Evolutionary conservation across 2,113 vertebrate genomes (phyloP), one percentile per base, ranked within the genome.

Genomic region (Rattus rattus): DNA sequence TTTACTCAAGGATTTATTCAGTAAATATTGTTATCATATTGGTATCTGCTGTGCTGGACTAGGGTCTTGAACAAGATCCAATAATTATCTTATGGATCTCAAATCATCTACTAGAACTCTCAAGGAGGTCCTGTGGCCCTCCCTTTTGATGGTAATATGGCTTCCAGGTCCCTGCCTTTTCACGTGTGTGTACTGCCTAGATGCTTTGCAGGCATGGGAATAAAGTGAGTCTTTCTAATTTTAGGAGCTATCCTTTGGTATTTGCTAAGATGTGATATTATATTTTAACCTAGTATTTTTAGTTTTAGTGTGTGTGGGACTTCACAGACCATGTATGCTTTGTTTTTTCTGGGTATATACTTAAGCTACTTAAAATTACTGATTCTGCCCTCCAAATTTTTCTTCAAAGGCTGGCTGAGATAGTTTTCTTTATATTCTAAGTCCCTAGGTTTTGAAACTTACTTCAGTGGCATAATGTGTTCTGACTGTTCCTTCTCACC

Each of bases 241-340:
- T 95, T 92, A 94, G 36, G 61, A 96, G 72, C 17, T 65, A 61
- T 72, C 12, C 72, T 96, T 87, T 95, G 63, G 86, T 97, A 84
- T 63, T 30, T 95, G 63, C 75, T 75, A 24, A 96, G 61, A 81
- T 91, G 5, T 16, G 54, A 65, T 75, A 93, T 89, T 93, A 17
- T 36, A 65, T 91, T 96, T 94, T 47, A 97, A 22, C 33, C 22
- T 95, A 13, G 17, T 91, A 33, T 91, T 91, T 61, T 76, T 93
- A 94, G 65, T 91, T 93, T 22, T 93, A 28, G 8, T 43, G 59
- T 94, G 90, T 94, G 90, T 80, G 61, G 28, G 63, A 6, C 28
- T 72, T 96, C 83, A 85, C 14, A 81, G n/a, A 92, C 70, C 22
- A 81, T 17, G 7, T 49, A 26, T 47, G 1, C 59, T 96, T 92